phyloP scores from a whole-genome alignment of 2,797 vertebrate species.

The Centroberyx gerrardi region DNA sequence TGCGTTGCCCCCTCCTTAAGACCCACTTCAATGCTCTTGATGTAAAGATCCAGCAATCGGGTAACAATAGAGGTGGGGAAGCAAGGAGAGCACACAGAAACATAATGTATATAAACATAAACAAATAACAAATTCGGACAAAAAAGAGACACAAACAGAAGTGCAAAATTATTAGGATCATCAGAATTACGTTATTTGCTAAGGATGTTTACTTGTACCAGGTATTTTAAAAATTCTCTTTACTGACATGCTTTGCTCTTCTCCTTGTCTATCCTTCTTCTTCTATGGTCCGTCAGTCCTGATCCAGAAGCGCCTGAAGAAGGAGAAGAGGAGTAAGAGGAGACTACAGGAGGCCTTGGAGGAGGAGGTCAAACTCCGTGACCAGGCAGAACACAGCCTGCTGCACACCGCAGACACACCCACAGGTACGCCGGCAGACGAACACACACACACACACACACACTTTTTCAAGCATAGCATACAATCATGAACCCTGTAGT shows the following conservation, averaged over 20 bases:
- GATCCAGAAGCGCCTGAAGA: constrained; percentile 97
- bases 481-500: constrained; percentile 10
- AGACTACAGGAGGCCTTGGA: constrained; percentile 97
- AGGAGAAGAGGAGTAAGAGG: constrained; percentile 97
- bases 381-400: constrained; percentile 95
- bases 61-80: too few species aligned
- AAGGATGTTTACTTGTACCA: neutral
- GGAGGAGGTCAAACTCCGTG: constrained; percentile 95
- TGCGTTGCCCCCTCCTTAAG: neutral
- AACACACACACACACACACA: constrained; percentile 11
- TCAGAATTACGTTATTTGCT: neutral
- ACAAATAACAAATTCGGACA: neutral
- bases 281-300: constrained; percentile 80
- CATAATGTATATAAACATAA: neutral
- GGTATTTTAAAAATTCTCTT: neutral
- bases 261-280: neutral
- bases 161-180: constrained; percentile 2
- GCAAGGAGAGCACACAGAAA: neutral
- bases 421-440: constrained; percentile 64
- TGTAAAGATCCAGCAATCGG: neutral
- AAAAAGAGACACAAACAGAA: constrained; percentile 2
- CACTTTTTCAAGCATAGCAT: neutral
- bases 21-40: too few species aligned
- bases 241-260: neutral
- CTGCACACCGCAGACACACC: constrained; percentile 86